Conservation (phyloP, 2,888 invertebrate species). For the Coelogynopora nodosa region DNA sequence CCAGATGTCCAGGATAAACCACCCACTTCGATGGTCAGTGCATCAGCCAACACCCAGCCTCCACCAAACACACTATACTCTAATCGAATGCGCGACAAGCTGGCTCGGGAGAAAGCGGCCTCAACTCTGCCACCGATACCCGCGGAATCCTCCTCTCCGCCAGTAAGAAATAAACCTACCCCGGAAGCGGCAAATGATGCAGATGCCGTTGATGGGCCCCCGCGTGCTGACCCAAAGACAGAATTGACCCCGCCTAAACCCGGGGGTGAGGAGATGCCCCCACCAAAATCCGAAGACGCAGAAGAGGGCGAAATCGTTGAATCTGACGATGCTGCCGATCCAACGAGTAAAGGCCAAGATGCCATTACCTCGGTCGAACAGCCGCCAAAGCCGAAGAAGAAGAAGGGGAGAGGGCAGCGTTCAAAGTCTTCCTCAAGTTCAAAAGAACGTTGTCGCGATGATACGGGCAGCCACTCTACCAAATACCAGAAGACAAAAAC, state of each 20-base stretch:
- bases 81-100: not conserved
- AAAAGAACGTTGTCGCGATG: no score
- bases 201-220: not conserved
- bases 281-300: not conserved
- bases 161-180: not conserved
- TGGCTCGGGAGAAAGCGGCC: not conserved
- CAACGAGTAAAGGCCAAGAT: not conserved
- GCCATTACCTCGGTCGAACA: no score
- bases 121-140: not conserved
- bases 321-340: not conserved
- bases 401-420: not conserved
- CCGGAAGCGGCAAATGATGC: not conserved
- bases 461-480: no score
- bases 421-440: not conserved
- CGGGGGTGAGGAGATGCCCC: not conserved
- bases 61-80: not conserved
- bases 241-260: not conserved
- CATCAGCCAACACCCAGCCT: not conserved
- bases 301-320: constrained; percentile 17
- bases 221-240: not conserved
- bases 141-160: not conserved
- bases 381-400: not conserved
- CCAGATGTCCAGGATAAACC: no score
- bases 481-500: not conserved
- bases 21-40: not conserved